These are phyloP conservation scores for Bostrychus sinensis DNA, from an alignment of 2,113 vertebrate genomes.

Conservation along the genomic window DNA sequence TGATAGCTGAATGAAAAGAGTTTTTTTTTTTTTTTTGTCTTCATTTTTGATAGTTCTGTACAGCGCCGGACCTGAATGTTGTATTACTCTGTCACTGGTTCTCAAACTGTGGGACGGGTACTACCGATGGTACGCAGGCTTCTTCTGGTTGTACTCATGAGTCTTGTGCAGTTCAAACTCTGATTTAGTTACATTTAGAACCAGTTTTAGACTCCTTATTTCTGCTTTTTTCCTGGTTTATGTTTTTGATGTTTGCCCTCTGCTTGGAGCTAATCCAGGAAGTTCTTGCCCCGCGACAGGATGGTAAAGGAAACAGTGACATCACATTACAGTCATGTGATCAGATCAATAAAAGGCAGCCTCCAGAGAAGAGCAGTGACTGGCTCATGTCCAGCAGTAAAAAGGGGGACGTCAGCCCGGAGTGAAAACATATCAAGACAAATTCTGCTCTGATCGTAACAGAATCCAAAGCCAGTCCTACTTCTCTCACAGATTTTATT, in stretches of 20 bases:
- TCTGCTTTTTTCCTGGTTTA: slow-evolving; percentile 1
- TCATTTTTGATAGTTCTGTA: too few relatives aligned
- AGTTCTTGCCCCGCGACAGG: slow-evolving; percentile 22
- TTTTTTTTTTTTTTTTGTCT: slow-evolving; percentile 11
- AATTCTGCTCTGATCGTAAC: slow-evolving; percentile 4
- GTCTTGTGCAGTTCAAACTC: too few relatives aligned
- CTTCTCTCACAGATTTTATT: too few relatives aligned
- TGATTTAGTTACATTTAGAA: too few relatives aligned
- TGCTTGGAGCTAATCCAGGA: slow-evolving; percentile 33
- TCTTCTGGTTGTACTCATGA: too few relatives aligned
- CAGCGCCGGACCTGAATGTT: not conserved
- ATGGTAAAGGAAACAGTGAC: slow-evolving; percentile 50
- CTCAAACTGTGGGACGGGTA: not conserved
- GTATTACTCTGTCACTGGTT: not conserved
- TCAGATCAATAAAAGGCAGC: slow-evolving; percentile 55
- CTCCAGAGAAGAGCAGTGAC: slow-evolving; percentile 36
- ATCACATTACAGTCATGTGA: slow-evolving; percentile 58
- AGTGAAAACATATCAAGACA: slow-evolving; percentile 31
- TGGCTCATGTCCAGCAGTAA: slow-evolving; percentile 48
- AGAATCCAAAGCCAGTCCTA: not conserved
- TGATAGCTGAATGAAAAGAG: slow-evolving; percentile 15
- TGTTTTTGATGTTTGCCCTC: slow-evolving; percentile 11
- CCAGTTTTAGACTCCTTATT: too few relatives aligned
- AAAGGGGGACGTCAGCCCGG: slow-evolving; percentile 30
- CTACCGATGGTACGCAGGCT: not conserved